Conservation (phyloP, 2,888 invertebrate species). For the Boloria euphrosyne region DNA sequence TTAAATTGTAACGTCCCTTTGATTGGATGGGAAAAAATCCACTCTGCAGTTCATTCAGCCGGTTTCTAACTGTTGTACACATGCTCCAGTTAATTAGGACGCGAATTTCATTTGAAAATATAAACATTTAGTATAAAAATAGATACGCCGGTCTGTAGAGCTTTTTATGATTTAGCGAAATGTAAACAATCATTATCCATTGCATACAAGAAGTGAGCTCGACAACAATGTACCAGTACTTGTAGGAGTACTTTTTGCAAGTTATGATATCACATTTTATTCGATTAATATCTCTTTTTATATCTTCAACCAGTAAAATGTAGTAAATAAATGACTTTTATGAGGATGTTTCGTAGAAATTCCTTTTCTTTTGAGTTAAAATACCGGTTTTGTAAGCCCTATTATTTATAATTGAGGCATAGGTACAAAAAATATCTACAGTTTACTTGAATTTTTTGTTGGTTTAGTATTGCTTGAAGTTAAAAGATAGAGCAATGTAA, state of each 20-base stretch:
- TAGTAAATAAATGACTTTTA: slow-evolving; percentile 2
- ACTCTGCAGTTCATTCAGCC: slow-evolving; percentile 24
- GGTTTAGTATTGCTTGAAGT: too few species aligned
- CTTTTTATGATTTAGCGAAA: slow-evolving; percentile 17
- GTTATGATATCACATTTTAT: background rate
- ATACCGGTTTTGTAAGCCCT: too few species aligned
- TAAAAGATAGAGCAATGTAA: too few species aligned
- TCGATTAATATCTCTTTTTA: background rate
- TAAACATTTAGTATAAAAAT: slow-evolving; percentile 27
- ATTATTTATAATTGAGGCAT: too few species aligned
- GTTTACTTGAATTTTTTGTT: too few species aligned
- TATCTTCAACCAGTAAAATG: background rate
- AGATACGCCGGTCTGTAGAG: slow-evolving; percentile 13
- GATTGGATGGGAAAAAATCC: slow-evolving; percentile 35
- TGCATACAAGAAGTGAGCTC: slow-evolving; percentile 5
- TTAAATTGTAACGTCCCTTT: slow-evolving; percentile 36
- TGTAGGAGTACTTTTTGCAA: background rate
- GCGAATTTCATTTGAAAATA: slow-evolving; percentile 31
- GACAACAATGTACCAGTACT: slow-evolving; percentile 10
- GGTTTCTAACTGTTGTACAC: slow-evolving; percentile 30
- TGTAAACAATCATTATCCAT: slow-evolving; percentile 14
- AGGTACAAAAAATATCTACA: too few species aligned
- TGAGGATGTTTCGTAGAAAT: slow-evolving; percentile 1
- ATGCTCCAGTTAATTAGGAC: slow-evolving; percentile 33
- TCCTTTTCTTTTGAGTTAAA: too few species aligned